Evolutionary conservation across 2,888 invertebrate species (phyloP).

Genomic region (Drosophila quasianomalipes): DNA sequence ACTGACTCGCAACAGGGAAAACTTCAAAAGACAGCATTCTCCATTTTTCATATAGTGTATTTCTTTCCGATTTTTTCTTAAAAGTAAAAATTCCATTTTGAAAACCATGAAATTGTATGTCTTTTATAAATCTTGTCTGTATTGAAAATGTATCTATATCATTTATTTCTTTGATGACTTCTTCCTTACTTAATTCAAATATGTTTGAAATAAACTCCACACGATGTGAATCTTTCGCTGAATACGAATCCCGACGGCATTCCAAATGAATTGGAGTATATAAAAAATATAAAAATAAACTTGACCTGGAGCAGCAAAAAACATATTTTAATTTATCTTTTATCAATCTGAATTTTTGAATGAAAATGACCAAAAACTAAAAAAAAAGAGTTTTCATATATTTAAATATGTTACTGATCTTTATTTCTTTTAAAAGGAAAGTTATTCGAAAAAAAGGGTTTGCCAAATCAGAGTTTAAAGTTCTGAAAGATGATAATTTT

Average conservation of each 20-base stretch:
- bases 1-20: neutral
- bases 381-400: neutral
- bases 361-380: rapidly evolving
- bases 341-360: neutral
- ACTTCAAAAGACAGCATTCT: no score
- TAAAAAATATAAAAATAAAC: neutral
- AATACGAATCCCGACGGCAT: neutral
- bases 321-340: neutral
- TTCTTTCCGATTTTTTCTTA: no score
- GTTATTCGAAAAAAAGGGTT: neutral
- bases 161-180: neutral
- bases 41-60: neutral
- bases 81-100: no score
- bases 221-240: no score
- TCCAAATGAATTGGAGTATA: neutral
- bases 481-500: no score
- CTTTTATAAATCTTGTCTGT: neutral
- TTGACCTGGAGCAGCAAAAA: rapidly evolving
- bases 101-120: no score
- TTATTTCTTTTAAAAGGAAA: neutral
- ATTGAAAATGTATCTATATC: no score
- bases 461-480: neutral
- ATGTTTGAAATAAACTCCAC: neutral
- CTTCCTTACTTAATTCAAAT: neutral
- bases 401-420: neutral